Conservation (phyloP, 2,888 invertebrate species). For the Helleia helle region DNA sequence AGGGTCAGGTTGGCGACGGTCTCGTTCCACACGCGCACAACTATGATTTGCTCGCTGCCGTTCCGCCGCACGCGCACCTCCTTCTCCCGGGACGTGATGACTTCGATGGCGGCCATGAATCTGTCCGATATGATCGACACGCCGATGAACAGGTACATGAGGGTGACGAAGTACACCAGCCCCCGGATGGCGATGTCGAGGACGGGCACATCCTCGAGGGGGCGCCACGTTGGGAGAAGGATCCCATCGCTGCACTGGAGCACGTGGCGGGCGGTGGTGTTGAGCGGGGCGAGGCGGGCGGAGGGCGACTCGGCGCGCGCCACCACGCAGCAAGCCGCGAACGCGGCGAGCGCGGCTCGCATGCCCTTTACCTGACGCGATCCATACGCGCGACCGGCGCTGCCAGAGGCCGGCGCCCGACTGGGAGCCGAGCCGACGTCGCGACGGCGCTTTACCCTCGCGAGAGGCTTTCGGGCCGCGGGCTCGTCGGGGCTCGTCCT, state of each 20-base stretch:
- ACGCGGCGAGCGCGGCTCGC: conserved; percentile 66
- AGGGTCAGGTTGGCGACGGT: conserved; percentile 98
- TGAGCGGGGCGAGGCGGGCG: conserved; percentile 48
- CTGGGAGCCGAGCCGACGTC: conserved; percentile 47
- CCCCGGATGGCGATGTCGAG: conserved; percentile 90
- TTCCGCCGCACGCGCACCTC: conserved; percentile 93
- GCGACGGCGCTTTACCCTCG: conserved; percentile 26
- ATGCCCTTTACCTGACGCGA: conserved; percentile 58
- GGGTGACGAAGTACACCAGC: conserved; percentile 88
- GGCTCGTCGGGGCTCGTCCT: conserved; percentile 7
- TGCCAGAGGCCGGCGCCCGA: conserved; percentile 66
- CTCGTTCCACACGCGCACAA: conserved; percentile 98
- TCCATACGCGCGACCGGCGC: conserved; percentile 59
- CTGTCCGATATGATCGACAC: conserved; percentile 99
- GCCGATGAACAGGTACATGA: conserved; percentile 97
- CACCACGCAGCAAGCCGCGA: conserved; percentile 62
- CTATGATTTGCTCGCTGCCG: conserved; percentile 91
- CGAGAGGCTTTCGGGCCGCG: conserved; percentile 17
- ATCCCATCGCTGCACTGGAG: conserved; percentile 87
- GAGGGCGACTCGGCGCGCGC: conserved; percentile 56
- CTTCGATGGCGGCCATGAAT: conserved; percentile 99
- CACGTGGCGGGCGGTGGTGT: conserved; percentile 48
- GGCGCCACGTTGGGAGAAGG: conserved; percentile 90
- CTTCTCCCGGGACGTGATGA: conserved; percentile 97
- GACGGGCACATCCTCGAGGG: conserved; percentile 82